Conservation (phyloP, 2,888 invertebrate species). For the Drosophila vallismaia region DNA sequence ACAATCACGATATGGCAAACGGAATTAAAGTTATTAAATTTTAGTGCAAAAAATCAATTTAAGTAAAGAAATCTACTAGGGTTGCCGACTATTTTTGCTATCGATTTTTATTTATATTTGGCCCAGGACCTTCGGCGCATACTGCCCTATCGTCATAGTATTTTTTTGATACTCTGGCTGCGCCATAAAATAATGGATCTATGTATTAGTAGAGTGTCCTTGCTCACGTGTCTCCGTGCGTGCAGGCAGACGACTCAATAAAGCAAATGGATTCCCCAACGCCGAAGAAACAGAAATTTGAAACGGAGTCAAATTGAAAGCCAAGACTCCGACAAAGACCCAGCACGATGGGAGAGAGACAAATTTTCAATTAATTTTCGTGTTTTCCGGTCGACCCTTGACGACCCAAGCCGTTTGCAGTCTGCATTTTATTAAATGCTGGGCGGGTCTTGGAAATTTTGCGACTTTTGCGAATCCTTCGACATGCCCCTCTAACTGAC, state of each 20-base stretch:
- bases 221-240: slow-evolving; percentile 56
- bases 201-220: slow-evolving; percentile 65
- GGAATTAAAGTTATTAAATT: slow-evolving; percentile 12
- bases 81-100: slow-evolving; percentile 33
- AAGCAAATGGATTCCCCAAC: slow-evolving; percentile 62
- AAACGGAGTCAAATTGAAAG: slow-evolving; percentile 22
- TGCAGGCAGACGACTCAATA: slow-evolving; percentile 64
- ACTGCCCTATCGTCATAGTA: slow-evolving; percentile 4
- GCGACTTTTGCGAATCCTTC: slow-evolving; percentile 6
- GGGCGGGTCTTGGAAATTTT: not conserved
- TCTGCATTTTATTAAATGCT: slow-evolving; percentile 69
- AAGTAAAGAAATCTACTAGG: not conserved
- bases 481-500: slow-evolving; percentile 54
- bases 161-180: slow-evolving; percentile 33
- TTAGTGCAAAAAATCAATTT: not conserved
- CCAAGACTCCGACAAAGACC: slow-evolving; percentile 2
- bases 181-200: slow-evolving; percentile 57
- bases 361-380: slow-evolving; percentile 72
- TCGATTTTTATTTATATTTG: slow-evolving; percentile 60
- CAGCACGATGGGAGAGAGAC: slow-evolving; percentile 26
- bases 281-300: slow-evolving; percentile 14
- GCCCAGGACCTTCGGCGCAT: slow-evolving; percentile 60
- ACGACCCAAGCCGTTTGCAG: slow-evolving; percentile 16
- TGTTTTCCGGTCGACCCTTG: slow-evolving; percentile 31
- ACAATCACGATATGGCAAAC: not conserved